Conservation (phyloP, 1,140 invertebrate species). For the Drosophila prosaltans region DNA sequence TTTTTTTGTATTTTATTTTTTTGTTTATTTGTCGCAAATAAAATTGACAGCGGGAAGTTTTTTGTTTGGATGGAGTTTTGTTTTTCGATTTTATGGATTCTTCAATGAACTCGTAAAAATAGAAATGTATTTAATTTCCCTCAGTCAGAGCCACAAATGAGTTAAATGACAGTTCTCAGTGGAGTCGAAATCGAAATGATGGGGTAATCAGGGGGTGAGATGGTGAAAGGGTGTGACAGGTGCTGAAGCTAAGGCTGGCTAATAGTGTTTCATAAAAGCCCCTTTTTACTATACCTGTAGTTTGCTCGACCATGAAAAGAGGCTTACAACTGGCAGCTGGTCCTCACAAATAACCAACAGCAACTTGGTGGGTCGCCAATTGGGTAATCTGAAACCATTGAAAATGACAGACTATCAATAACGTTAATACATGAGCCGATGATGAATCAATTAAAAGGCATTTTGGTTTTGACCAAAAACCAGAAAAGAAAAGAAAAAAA, state of each 20-base stretch:
- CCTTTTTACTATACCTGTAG: conserved; percentile 19
- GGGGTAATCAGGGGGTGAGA: not conserved
- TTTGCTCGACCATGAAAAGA: conserved; percentile 19
- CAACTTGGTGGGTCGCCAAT: conserved; percentile 44
- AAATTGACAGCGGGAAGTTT: conserved; percentile 44
- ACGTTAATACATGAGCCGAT: conserved; percentile 51
- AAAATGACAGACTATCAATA: conserved; percentile 41
- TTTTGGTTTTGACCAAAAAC: conserved; percentile 43
- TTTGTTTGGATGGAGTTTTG: conserved; percentile 25
- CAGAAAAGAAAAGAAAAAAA: conserved; percentile 24
- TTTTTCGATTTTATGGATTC: conserved; percentile 58
- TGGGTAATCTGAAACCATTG: conserved; percentile 41
- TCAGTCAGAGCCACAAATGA: conserved; percentile 62
- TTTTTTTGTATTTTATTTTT: conserved; percentile 33
- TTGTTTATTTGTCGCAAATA: conserved; percentile 79
- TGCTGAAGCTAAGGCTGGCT: conserved; percentile 23
- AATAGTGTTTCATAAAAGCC: not conserved
- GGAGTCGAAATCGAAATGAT: not conserved
- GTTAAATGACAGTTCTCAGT: conserved; percentile 57
- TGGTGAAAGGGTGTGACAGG: conserved; percentile 49
- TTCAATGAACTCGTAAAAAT: conserved; percentile 76
- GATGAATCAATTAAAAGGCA: conserved; percentile 76
- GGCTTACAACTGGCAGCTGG: conserved; percentile 7
- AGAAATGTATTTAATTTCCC: conserved; percentile 66
- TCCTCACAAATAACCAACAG: conserved; percentile 16